Evolutionary conservation across 1,140 invertebrate species (phyloP), one percentile per base, ranked within the genome.

Genomic region (Zaprionus ghesquierei): DNA sequence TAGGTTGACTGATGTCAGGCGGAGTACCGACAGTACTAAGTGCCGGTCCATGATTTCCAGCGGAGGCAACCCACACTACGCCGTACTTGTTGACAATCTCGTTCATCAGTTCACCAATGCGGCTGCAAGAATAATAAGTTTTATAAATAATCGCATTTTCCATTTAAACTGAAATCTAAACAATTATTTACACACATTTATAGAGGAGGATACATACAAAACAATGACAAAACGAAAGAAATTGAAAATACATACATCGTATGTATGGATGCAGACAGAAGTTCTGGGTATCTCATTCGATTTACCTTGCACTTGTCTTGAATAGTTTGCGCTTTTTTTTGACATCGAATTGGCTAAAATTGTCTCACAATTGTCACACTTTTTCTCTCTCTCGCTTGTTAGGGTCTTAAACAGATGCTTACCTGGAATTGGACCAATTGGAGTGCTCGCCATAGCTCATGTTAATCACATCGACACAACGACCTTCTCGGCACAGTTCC

Each of bases 391-490:
- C 49, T n/a, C 6, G 55, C 64, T 66, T 33, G 12, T n/a, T 2
- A 41, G 59, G 25, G 31, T 64, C 13, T 33, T 23, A 58, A 10
- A 29, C 44, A 15, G 2, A 6, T 41, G 23, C 93, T 93, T 93
- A 97, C 96, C 98, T 97, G n/a, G 95, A 93, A 92, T 97, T 96
- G 2, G 95, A 95, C 96, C 97, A 98, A 92, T 98, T 96, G 13
- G 96, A 94, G 81, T 97, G 96, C 93, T 99, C 99, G 20, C 98
- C 98, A 90, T 99, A 99, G 89, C 98, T 99, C 96, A 99, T 99
- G 92, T 99, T 99, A 59, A 99, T 97, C 0, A 99, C 95, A 91
- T 99, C 96, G 72, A 97, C 93, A 71, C 94, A 93, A 54, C 91
- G 93, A 55, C 93, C 92, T n/a, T 92, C 92, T 50, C 93, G 89